Conservation (phyloP, 1,140 invertebrate species). For the Euura saliciscinereae region DNA sequence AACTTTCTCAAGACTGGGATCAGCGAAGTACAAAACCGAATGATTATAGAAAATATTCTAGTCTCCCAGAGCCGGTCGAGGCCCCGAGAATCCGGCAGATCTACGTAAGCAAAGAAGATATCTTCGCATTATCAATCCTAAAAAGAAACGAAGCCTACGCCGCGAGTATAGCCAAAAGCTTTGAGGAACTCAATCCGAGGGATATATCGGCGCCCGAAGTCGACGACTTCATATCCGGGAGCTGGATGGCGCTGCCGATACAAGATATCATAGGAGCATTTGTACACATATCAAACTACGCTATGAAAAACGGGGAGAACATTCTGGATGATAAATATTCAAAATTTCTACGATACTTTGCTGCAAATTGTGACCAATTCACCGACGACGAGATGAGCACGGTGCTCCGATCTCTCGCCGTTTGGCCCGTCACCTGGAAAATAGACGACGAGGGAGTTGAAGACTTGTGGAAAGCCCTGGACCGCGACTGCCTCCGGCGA, state of each 20-base stretch:
- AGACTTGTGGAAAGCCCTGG: constrained; percentile 62
- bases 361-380: constrained; percentile 40
- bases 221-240: too few relatives aligned
- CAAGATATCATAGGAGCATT: constrained; percentile 25
- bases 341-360: background rate
- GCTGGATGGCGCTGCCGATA: constrained; percentile 16
- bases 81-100: background rate
- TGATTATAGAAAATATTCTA: too few relatives aligned
- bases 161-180: constrained; percentile 11
- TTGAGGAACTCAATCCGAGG: background rate
- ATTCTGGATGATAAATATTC: constrained; percentile 9
- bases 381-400: constrained; percentile 52
- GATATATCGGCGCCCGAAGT: too few relatives aligned
- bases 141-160: background rate
- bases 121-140: background rate
- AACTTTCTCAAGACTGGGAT: too few relatives aligned
- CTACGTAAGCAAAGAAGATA: background rate
- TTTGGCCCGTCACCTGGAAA: constrained; percentile 45
- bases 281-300: constrained; percentile 28
- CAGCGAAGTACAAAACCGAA: too few relatives aligned
- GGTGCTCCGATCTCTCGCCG: constrained; percentile 43
- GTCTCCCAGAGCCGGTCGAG: background rate
- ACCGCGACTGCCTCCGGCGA: constrained; percentile 58
- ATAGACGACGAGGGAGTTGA: constrained; percentile 52
- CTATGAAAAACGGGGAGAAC: background rate